A percentile compares a stretch with the other conserved stretches of the same genome.
Evolutionary conservation across 1,140 invertebrate genomes (phyloP).

Genomic region (Acromyrmex charruanus): DNA sequence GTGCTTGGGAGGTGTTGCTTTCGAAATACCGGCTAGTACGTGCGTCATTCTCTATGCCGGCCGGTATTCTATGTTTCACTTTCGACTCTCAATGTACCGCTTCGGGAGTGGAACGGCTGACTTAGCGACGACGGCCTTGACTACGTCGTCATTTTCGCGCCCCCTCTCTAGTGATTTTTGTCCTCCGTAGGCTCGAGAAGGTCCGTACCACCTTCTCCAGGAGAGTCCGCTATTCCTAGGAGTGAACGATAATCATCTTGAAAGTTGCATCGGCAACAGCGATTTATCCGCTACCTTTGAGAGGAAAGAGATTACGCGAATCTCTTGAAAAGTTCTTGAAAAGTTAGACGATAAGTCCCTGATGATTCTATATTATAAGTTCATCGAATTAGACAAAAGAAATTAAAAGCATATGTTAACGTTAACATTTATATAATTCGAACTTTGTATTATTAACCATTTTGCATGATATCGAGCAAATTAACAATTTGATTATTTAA

Average conservation of each 20-base stretch:
- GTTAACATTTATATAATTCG: neutral
- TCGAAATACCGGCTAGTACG: constrained; percentile 72
- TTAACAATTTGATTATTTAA: neutral
- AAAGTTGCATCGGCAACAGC: constrained; percentile 30
- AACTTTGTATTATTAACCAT: too few species aligned
- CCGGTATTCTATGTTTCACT: constrained; percentile 72
- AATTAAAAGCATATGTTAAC: neutral
- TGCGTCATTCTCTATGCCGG: constrained; percentile 71
- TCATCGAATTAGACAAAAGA: neutral
- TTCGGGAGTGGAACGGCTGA: constrained; percentile 67
- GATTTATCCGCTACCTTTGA: neutral
- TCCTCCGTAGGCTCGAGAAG: constrained; percentile 49
- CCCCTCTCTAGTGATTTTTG: constrained; percentile 31
- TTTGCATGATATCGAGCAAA: too few species aligned
- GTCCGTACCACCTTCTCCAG: constrained; percentile 38
- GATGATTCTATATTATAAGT: neutral
- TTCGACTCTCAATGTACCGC: constrained; percentile 76
- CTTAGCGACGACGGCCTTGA: constrained; percentile 74
- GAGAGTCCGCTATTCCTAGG: constrained; percentile 15
- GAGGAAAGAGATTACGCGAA: neutral
- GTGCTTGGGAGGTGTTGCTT: constrained; percentile 67
- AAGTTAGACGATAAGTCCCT: neutral
- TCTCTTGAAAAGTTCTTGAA: neutral
- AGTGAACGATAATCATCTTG: constrained; percentile 21
- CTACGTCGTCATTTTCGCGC: constrained; percentile 64